Evolutionary conservation across 2,797 vertebrate species (phyloP), one percentile per base, ranked within the genome.

Genomic region (Argentina silus): DNA sequence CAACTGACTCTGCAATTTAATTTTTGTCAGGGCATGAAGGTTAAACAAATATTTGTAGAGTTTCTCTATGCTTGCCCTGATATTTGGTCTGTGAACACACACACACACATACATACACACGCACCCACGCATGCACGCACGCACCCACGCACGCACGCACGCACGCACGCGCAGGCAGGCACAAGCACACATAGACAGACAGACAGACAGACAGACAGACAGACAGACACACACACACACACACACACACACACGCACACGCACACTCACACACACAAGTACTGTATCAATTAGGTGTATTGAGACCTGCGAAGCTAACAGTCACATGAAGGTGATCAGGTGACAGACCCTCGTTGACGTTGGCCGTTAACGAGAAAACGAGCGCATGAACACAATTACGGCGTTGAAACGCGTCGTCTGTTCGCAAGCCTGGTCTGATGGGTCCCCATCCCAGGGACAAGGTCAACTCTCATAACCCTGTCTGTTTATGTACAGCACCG

Each of bases 321-420:
- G 83, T 77, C 36, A 2, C 65, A 73, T 53, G 15, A 76, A 75
- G 63, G 45, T 19, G 47, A 69, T 45, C 72, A 65, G 59, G 69
- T 1, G 45, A 76, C 70, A 3, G 48, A 64, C 17, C 4, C 57
- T 62, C 85, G 69, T 57, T 75, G 15, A 78, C 77, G 69, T 6
- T 2, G 10, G 72, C 56, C 65, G 12, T 45, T 77, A 73, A 82
- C 70, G 9, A 79, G 78, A 60, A 77, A 81, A 81, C 4, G 42
- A 76, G 75, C 5, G 0, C 67, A 43, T 50, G 74, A 75, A 74
- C 61, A 59, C 61, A 0, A 27, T 78, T 44, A 42, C 42, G 56
- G 68, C 2, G 6, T 67, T 83, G 63, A 70, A 69, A 70, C 81
- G 15, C 8, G 0, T 62, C 59, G 5, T 56, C 77, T 70, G 83